Base-by-base conservation (phyloP, 1,140 invertebrate genomes). In the Fopius arisanus region DNA sequence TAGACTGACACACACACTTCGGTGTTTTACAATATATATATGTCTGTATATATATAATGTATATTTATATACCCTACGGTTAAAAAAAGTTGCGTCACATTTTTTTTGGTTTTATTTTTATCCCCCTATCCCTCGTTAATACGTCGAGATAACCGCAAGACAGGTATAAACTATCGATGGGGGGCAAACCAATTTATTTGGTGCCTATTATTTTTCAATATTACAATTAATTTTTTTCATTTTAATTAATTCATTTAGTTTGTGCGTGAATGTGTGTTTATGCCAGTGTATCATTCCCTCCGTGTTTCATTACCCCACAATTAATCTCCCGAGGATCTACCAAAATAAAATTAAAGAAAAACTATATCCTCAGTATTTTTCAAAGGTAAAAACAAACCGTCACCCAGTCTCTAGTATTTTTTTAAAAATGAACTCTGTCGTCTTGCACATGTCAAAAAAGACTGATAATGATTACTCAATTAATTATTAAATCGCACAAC, bases 1-100 rank as follows among this genome's bases (percentile, higher is more conserved):
- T 86, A 87, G 83, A 87, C 79, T 86, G 84, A 88, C 81, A 65
- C 62, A 65, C 62, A 65, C 86, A 86, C 83, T 85, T 86, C 82
- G 81, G 82, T 84, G 83, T 86, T 85, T 65, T 86, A 87, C 82
- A 87, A 82, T 85, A 82, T 83, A 83, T 80, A 72, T 66, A 51
- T 72, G 28, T 72, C n/a, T 66, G n/a, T 66, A 72, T 70, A 72
- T 67, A 72, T 72, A 66, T 68, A 23, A 29, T 41, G 67, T 54
- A 51, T 54, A 59, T 70, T 40, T 41, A 65, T 66, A 66, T 66
- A 31, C 28, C 16, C 28, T 40, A 33, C 40, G 21, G 28, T 70
- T 70, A 70, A 70, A 67, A 73, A 67, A 65, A 33, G 14, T 29
- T 29, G 10, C 26, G 43, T 51, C 43, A 51, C n/a, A 12, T 37